Base-by-base conservation (phyloP, 2,797 vertebrate genomes). In the Sardinella longiceps region DNA sequence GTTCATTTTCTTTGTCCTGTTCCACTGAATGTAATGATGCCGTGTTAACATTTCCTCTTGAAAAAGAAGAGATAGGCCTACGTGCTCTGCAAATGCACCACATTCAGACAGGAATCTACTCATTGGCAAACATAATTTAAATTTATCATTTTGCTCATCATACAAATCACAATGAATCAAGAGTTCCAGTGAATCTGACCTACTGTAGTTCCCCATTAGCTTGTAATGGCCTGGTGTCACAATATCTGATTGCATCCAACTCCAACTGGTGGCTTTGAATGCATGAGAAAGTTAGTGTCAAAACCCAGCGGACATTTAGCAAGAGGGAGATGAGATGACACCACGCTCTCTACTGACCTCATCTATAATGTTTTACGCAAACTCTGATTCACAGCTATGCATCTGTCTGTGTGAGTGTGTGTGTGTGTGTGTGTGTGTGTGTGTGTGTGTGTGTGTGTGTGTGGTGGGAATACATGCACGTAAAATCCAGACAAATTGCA, bases 261-360 rank as follows among this genome's bases (percentile, higher is more conserved):
- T 11, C 9, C 25, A 30, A n/a, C n/a, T 3, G 1, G n/a, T 11
- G 28, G 18, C 25, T 1, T 30, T 30, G 60, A 14, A 10, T 77
- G 7, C 70, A 74, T 39, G 70, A 30, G 70, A 77, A 77, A 77
- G 51, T 20, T 77, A 43, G 70, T 39, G 70, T 77, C 33, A 6
- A 77, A 20, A 39, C 39, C 7, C 14, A 74, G 15, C 15, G 23
- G 70, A 43, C 37, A 23, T 77, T 77, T 20, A 37, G 70, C 37
- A 77, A 77, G 56, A 6, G 23, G 70, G 4, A 10, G 18, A 1
- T 12, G 2, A 18, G 1, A 43, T 77, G 70, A 43, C 15, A 43
- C 1, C 70, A 77, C 15, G 3, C 70, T 9, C 15, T 37, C 12
- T 77, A 43, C 70, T 39, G 20, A 77, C 18, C 18, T 15, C 30